Conservation (phyloP, 1,140 invertebrate species). For the Arion vulgaris region DNA sequence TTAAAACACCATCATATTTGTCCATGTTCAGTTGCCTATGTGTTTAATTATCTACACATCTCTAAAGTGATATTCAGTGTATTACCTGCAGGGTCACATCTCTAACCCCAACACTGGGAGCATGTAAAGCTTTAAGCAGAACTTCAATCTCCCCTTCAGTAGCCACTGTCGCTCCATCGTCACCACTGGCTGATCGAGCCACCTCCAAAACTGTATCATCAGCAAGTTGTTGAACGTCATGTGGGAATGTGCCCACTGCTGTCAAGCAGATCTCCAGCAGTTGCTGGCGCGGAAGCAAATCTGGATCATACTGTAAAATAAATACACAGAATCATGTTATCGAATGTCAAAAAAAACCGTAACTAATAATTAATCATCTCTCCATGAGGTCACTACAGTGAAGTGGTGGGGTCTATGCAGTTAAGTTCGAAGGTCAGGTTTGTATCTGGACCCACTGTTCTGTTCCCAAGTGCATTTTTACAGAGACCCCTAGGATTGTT, state of each 20-base stretch:
- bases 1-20: too few relatives aligned
- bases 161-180: slow-evolving; percentile 77
- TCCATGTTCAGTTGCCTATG: too few relatives aligned
- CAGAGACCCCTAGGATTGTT: too few relatives aligned
- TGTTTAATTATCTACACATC: too few relatives aligned
- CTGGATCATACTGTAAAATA: slow-evolving; percentile 76
- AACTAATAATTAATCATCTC: too few relatives aligned
- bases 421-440: too few relatives aligned
- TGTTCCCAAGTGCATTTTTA: too few relatives aligned
- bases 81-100: slow-evolving; percentile 83
- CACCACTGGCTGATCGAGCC: slow-evolving; percentile 79
- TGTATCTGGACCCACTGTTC: too few relatives aligned
- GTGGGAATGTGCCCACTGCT: slow-evolving; percentile 81
- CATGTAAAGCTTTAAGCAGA: slow-evolving; percentile 84
- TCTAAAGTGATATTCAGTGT: too few relatives aligned
- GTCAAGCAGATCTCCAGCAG: slow-evolving; percentile 87
- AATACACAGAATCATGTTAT: not conserved
- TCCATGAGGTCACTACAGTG: too few relatives aligned
- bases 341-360: too few relatives aligned
- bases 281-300: slow-evolving; percentile 83
- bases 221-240: slow-evolving; percentile 83
- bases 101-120: slow-evolving; percentile 80
- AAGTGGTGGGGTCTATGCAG: too few relatives aligned
- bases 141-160: slow-evolving; percentile 82
- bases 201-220: slow-evolving; percentile 84